Percentiles rank a stretch among this genome's conserved stretches.
These are phyloP conservation scores for Trichogramma pretiosum DNA, from an alignment of 1,140 invertebrate genomes.

Conservation along the genomic window DNA sequence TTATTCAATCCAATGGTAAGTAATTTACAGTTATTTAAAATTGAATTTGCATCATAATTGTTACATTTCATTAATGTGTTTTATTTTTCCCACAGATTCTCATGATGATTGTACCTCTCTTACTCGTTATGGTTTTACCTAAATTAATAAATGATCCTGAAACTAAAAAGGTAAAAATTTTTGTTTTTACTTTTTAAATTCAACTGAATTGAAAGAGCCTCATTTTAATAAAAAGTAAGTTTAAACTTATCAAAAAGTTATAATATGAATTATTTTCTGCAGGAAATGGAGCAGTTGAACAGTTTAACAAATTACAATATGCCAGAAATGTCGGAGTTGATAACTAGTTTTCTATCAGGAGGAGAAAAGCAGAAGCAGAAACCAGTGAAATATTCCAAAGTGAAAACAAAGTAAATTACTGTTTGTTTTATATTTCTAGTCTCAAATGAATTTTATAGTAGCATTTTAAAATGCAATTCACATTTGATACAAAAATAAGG, in stretches of 20 bases:
- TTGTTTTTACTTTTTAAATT: not conserved
- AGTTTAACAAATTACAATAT: constrained; percentile 75
- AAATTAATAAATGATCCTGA: constrained; percentile 97
- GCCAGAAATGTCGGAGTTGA: constrained; percentile 85
- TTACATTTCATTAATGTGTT: not conserved
- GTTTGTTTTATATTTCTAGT: constrained; percentile 1
- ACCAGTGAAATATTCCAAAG: constrained; percentile 55
- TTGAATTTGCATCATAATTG: constrained; percentile 1
- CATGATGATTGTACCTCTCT: constrained; percentile 90
- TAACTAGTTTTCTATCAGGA: constrained; percentile 71
- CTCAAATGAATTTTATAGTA: too few relatives aligned
- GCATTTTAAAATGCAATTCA: not conserved
- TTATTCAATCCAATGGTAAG: constrained; percentile 89
- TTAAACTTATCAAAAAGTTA: too few relatives aligned
- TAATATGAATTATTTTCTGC: constrained; percentile 25
- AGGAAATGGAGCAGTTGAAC: constrained; percentile 83
- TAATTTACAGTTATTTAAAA: not conserved
- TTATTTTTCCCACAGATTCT: constrained; percentile 52
- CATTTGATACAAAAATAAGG: not conserved
- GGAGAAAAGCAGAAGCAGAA: constrained; percentile 53
- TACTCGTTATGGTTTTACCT: constrained; percentile 86
- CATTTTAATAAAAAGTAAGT: constrained; percentile 3
- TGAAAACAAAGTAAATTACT: constrained; percentile 22
- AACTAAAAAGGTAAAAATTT: constrained; percentile 64
- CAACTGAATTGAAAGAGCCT: not conserved